Percentiles rank a stretch among this genome's conserved stretches.
Conservation (phyloP, 2,113 vertebrate species). For the Vimba vimba region DNA sequence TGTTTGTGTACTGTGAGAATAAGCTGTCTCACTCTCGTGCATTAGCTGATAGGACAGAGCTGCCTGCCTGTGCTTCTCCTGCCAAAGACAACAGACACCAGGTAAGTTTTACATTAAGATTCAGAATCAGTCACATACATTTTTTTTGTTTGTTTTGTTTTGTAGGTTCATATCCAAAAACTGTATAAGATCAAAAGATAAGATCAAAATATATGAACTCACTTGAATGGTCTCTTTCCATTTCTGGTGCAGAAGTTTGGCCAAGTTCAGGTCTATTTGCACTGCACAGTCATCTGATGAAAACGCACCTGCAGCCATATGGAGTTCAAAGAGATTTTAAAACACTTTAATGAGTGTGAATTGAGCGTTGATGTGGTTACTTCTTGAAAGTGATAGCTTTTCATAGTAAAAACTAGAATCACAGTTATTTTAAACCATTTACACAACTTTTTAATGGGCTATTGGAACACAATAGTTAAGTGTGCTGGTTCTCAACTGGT, state of each 20-base stretch:
- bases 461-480: neutral
- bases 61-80: constrained; percentile 88
- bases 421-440: neutral
- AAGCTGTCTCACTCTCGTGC: constrained; percentile 77
- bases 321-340: neutral
- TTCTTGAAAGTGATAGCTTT: neutral
- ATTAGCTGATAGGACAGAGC: constrained; percentile 79
- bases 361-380: neutral
- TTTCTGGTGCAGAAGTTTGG: constrained; percentile 92
- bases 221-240: constrained; percentile 97
- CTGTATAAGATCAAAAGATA: neutral
- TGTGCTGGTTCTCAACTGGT: neutral
- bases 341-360: neutral
- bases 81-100: constrained; percentile 55
- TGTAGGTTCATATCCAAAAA: neutral
- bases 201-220: constrained; percentile 58
- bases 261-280: constrained; percentile 92
- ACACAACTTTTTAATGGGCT: neutral
- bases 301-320: constrained; percentile 75
- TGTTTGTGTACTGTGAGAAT: neutral
- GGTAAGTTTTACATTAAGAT: neutral
- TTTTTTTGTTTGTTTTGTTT: neutral
- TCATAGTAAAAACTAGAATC: neutral
- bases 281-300: constrained; percentile 89
- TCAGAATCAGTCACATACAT: neutral